A percentile compares a stretch with the other conserved stretches of the same genome.
Conservation (phyloP, 2,797 vertebrate species). For the Mus caroli region DNA sequence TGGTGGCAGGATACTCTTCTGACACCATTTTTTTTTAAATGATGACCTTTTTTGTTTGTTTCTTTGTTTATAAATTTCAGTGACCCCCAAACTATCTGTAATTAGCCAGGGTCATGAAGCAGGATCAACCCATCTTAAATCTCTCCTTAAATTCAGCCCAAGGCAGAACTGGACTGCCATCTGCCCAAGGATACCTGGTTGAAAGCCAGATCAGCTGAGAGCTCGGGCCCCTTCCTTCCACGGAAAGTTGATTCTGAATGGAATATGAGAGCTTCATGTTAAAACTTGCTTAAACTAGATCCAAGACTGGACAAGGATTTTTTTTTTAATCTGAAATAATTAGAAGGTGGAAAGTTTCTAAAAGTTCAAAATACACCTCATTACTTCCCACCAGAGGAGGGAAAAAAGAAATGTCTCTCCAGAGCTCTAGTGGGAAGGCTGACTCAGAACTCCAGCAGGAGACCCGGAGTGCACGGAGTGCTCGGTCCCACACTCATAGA, state of each 20-base stretch:
- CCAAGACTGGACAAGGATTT: background rate
- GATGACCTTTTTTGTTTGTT: background rate
- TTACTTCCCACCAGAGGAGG: background rate
- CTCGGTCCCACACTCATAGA: background rate
- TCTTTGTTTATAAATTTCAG: slow-evolving; percentile 52
- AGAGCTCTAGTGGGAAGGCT: background rate
- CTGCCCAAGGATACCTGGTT: background rate
- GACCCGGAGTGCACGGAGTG: background rate
- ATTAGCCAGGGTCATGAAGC: slow-evolving; percentile 12
- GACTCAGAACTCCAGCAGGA: background rate
- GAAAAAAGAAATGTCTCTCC: slow-evolving; percentile 11
- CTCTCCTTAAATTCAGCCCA: background rate
- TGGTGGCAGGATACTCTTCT: background rate
- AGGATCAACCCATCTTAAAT: background rate
- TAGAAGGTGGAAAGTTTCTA: slow-evolving; percentile 26
- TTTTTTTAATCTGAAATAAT: background rate
- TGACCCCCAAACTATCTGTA: background rate
- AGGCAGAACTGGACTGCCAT: background rate
- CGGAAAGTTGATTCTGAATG: slow-evolving; percentile 35
- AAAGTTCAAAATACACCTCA: slow-evolving; percentile 43
- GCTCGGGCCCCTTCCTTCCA: background rate
- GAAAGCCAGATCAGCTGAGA: background rate
- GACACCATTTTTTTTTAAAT: slow-evolving; percentile 61
- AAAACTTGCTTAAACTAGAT: slow-evolving; percentile 16
- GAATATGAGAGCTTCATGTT: background rate